Evolutionary conservation across 92 coral and sea anemone species (phyloP).

Genomic region (Epizoanthus rinbou): DNA sequence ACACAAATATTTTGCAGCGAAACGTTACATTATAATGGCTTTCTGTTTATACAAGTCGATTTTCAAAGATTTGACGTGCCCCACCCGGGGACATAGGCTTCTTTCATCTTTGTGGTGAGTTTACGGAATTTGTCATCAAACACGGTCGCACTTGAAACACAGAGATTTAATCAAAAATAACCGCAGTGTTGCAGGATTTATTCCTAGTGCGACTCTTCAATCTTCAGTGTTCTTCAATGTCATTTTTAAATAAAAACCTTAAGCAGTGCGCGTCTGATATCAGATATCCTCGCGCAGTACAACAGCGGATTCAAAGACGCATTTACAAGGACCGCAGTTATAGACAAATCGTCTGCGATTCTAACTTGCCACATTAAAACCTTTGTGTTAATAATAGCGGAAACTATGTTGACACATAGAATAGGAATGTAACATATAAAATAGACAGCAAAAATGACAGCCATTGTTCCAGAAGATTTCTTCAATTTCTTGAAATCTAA

Average conservation of each 20-base stretch:
- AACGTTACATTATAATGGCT: too few relatives aligned
- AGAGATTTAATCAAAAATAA: too few relatives aligned
- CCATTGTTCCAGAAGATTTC: not conserved
- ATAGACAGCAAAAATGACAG: not conserved
- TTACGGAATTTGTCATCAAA: too few relatives aligned
- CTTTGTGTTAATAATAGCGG: not conserved
- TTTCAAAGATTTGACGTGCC: too few relatives aligned
- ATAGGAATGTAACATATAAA: not conserved
- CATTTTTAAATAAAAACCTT: not conserved
- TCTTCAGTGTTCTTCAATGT: too few relatives aligned
- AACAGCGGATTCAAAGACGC: not conserved
- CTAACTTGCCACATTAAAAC: not conserved
- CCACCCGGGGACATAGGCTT: too few relatives aligned
- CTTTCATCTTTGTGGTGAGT: too few relatives aligned
- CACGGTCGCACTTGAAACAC: too few relatives aligned
- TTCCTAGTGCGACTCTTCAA: too few relatives aligned
- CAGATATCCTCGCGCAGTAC: constrained; percentile 8
- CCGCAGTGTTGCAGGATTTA: too few relatives aligned
- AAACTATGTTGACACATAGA: not conserved
- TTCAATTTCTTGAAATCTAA: constrained; percentile 12
- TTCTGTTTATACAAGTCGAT: too few relatives aligned
- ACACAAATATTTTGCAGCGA: too few relatives aligned
- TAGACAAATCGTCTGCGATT: not conserved
- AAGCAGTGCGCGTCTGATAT: not conserved
- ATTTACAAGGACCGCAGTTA: not conserved